A percentile compares a stretch with the other conserved stretches of the same genome.
Conservation (phyloP, 2,113 vertebrate species). For the Oncorhynchus kisutch region DNA sequence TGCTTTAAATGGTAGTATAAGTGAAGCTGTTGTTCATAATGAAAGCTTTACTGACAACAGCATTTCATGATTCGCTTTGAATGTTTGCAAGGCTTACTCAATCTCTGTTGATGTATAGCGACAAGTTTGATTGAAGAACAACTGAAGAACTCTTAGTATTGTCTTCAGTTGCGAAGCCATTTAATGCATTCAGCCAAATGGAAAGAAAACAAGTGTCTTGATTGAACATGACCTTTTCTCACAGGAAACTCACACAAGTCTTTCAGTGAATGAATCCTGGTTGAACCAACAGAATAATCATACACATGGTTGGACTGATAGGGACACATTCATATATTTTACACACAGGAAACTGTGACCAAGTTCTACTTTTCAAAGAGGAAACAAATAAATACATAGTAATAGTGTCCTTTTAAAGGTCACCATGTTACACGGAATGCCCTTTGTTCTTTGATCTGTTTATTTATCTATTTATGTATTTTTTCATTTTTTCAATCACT, state of each 20-base stretch:
- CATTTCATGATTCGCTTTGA: not conserved
- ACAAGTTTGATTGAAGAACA: not conserved
- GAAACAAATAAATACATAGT: not conserved
- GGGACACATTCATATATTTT: not conserved
- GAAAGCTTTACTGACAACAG: not conserved
- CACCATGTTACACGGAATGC: not conserved
- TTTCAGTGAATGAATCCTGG: no score
- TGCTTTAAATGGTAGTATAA: not conserved
- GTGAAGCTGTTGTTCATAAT: not conserved
- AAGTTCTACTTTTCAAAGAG: not conserved
- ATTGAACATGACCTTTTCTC: not conserved
- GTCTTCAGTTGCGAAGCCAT: no score
- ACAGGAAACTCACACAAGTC: no score
- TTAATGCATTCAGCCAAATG: not conserved
- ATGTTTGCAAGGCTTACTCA: not conserved
- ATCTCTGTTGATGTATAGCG: not conserved
- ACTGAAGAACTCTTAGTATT: not conserved
- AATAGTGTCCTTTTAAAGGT: conserved; percentile 8
- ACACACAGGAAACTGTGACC: not conserved
- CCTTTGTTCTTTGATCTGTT: conserved; percentile 11
- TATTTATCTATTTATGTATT: conserved; percentile 20
- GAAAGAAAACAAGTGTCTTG: not conserved
- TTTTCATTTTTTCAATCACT: conserved; percentile 35
- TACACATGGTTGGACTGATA: no score
- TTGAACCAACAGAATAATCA: no score